phyloP scores from a whole-genome alignment of 2,888 invertebrate species.

The Melolontha melolontha region DNA sequence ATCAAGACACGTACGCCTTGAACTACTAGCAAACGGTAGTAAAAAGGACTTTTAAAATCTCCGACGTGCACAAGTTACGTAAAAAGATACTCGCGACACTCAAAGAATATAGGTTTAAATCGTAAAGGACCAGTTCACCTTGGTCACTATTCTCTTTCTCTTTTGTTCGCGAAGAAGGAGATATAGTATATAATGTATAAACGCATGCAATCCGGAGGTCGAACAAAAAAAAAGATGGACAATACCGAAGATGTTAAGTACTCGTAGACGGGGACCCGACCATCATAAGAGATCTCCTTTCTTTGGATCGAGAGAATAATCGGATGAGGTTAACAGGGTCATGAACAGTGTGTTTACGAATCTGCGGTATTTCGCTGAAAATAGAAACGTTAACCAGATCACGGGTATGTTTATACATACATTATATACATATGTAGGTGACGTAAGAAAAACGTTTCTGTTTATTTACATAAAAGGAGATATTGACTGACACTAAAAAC shows the following conservation, averaged over 20 bases:
- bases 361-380: conserved; percentile 31
- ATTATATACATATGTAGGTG: background rate
- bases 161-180: background rate
- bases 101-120: conserved; percentile 28
- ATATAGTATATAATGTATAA: too few species aligned
- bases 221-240: too few species aligned
- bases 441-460: conserved; percentile 29
- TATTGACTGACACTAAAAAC: conserved; percentile 8
- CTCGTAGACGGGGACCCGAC: too few species aligned
- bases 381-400: conserved; percentile 36
- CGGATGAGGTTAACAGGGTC: conserved; percentile 13
- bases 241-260: too few species aligned
- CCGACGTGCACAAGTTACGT: conserved; percentile 23
- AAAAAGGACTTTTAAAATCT: conserved; percentile 33
- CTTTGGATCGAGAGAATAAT: too few species aligned
- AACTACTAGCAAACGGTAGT: conserved; percentile 13
- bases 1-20: conserved; percentile 32
- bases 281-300: too few species aligned
- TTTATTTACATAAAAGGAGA: conserved; percentile 38
- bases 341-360: conserved; percentile 3
- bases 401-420: conserved; percentile 25
- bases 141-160: conserved; percentile 22
- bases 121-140: conserved; percentile 37
- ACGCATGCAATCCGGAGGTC: too few species aligned
- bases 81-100: conserved; percentile 23